These are phyloP conservation scores for Aphelinus atriplicis DNA, from an alignment of 1,140 invertebrate genomes.

Conservation along the genomic window DNA sequence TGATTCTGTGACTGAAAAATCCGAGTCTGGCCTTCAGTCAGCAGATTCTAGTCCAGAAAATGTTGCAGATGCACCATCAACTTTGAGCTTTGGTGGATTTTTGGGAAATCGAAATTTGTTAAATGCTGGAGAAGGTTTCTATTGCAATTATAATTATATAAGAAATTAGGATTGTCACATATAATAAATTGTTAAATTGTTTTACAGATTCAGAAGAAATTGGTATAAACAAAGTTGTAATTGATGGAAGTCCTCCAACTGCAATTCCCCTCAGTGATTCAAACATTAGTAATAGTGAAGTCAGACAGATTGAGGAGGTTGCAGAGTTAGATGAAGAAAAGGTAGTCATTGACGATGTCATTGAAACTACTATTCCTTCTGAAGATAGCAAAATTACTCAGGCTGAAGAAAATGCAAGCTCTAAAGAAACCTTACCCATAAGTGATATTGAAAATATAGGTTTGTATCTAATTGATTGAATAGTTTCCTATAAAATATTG, in stretches of 20 bases:
- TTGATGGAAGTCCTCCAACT: constrained; percentile 2
- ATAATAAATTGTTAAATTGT: constrained; percentile 19
- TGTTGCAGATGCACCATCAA: constrained; percentile 37
- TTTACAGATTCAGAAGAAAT: constrained; percentile 39
- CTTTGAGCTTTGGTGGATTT: constrained; percentile 51
- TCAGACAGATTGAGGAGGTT: too few relatives aligned
- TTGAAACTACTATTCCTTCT: constrained; percentile 25
- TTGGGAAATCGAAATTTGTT: constrained; percentile 56
- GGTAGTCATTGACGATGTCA: too few relatives aligned
- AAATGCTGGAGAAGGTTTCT: constrained; percentile 48
- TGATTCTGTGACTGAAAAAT: constrained; percentile 31
- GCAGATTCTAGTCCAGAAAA: constrained; percentile 46
- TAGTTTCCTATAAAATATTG: background rate
- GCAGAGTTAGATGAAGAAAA: too few relatives aligned
- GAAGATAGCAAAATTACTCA: constrained; percentile 29
- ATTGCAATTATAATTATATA: constrained; percentile 27
- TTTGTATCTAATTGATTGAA: constrained; percentile 11
- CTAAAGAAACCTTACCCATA: constrained; percentile 9
- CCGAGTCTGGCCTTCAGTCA: constrained; percentile 25
- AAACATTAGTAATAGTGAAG: too few relatives aligned
- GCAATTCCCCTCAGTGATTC: too few relatives aligned
- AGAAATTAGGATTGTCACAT: constrained; percentile 40
- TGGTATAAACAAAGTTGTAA: constrained; percentile 23
- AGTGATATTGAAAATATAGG: constrained; percentile 40
- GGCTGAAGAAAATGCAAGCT: constrained; percentile 30